Evolutionary conservation across 2,113 vertebrate species (phyloP), one percentile per base, ranked within the genome.

Genomic region (Calidris pugnax): DNA sequence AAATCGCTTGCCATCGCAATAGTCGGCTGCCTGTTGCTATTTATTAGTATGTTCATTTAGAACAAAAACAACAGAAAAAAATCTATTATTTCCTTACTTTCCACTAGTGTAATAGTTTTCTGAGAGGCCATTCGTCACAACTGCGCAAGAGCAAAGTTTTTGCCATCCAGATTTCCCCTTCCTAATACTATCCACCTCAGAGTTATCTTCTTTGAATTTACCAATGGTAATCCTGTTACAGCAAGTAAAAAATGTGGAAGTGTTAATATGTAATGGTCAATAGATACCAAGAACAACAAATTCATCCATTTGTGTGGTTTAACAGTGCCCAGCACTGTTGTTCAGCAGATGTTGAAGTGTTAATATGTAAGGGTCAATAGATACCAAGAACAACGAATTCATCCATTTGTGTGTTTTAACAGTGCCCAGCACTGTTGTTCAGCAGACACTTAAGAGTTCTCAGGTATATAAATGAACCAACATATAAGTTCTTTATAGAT

Each of bases 161-260:
- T 94, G 86, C 73, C 92, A 93, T 64, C 68, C 90, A 95, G 90
- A 93, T 92, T 95, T 93, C 50, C 80, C 56, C 62, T 91, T 85
- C 67, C 72, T 76, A n/a, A 66, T 0, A 0, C 71, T 69, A 60
- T 24, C 74, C 48, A n/a, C 4, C 13, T 67, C 60, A 64, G 59
- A 87, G 69, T 51, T 7, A 22, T 12, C 27, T 19, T n/a, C 41
- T 85, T 85, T 53, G 45, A 56, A 57, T 64, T 57, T 48, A 67
- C 43, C 33, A 55, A 23, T 1, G 14, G 28, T 35, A 74, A 27
- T 28, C 21, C 68, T 63, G 14, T 45, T 45, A 6, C 7, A 83
- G 47, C 13, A 57, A 83, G 50, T 28, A 17, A 69, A 79, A 79
- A 89, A 62, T 8, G 30, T 6, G 71, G 15, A 73, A 37, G 28